Conservation (phyloP, 2,113 vertebrate genomes). For the Datnioides undecimradiatus region DNA sequence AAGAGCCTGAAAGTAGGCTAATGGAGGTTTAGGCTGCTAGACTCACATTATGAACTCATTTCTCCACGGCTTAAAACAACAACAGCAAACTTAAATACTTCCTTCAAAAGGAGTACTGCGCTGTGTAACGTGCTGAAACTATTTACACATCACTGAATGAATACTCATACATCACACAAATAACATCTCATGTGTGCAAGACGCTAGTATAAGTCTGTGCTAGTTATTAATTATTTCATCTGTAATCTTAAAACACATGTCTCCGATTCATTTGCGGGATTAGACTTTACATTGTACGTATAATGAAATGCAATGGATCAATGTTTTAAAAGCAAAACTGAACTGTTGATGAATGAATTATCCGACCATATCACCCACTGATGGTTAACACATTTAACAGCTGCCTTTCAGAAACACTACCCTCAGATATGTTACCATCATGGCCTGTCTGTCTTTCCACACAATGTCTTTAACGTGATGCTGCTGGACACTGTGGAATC, state of each 20-base stretch:
- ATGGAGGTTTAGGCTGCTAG: slow-evolving; percentile 32
- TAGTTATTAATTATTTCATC: too few relatives aligned
- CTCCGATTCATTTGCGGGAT: too few relatives aligned
- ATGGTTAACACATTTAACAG: too few relatives aligned
- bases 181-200: neutral
- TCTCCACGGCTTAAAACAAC: neutral
- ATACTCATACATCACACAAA: neutral
- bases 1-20: slow-evolving; percentile 56
- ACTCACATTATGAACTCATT: slow-evolving; percentile 35
- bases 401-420: too few relatives aligned
- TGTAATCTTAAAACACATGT: too few relatives aligned
- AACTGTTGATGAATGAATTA: neutral
- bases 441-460: too few relatives aligned
- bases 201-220: too few relatives aligned
- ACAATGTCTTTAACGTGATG: too few relatives aligned
- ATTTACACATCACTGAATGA: neutral
- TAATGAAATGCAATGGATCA: too few relatives aligned
- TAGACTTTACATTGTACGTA: too few relatives aligned
- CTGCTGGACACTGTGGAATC: too few relatives aligned
- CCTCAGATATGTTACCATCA: too few relatives aligned
- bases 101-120: neutral
- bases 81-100: neutral
- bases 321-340: neutral
- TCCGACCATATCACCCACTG: neutral
- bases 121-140: neutral